phyloP scores from a whole-genome alignment of 2,113 vertebrate species.

The Chaetops frenatus region DNA sequence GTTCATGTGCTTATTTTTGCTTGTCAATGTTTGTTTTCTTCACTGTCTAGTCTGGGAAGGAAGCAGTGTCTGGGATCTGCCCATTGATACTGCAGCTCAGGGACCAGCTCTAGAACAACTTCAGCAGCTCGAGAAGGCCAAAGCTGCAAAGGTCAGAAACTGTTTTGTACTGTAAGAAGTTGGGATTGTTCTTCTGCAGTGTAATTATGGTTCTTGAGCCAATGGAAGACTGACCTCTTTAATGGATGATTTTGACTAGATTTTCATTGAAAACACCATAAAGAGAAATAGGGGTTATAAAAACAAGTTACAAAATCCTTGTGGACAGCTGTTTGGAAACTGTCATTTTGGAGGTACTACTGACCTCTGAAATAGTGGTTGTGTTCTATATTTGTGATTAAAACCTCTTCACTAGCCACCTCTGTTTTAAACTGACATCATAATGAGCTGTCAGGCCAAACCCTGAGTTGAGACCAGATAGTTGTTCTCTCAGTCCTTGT shows the following conservation, averaged over 20 bases:
- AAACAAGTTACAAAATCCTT: neutral
- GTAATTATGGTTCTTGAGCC: neutral
- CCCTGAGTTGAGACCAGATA: neutral
- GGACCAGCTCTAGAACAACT: slow-evolving; percentile 93
- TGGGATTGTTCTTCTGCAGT: neutral
- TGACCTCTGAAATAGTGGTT: neutral
- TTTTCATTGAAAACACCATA: neutral
- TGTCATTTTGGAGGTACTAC: neutral
- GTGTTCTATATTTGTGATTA: neutral
- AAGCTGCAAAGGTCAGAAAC: slow-evolving; percentile 81
- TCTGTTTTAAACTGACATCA: neutral
- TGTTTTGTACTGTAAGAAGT: neutral
- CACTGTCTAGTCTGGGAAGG: slow-evolving; percentile 87
- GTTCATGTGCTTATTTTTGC: neutral
- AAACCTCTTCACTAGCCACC: neutral
- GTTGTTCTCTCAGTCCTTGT: neutral
- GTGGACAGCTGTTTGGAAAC: neutral
- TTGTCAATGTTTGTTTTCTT: slow-evolving; percentile 47
- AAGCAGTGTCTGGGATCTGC: slow-evolving; percentile 97
- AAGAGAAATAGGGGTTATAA: neutral
- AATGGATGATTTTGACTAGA: neutral
- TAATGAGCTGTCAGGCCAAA: neutral
- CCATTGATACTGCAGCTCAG: slow-evolving; percentile 85
- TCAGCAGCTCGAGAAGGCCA: slow-evolving; percentile 94
- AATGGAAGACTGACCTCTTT: neutral